phyloP scores from a whole-genome alignment of 2,888 invertebrate genomes.

The Apotomis betuletana region DNA sequence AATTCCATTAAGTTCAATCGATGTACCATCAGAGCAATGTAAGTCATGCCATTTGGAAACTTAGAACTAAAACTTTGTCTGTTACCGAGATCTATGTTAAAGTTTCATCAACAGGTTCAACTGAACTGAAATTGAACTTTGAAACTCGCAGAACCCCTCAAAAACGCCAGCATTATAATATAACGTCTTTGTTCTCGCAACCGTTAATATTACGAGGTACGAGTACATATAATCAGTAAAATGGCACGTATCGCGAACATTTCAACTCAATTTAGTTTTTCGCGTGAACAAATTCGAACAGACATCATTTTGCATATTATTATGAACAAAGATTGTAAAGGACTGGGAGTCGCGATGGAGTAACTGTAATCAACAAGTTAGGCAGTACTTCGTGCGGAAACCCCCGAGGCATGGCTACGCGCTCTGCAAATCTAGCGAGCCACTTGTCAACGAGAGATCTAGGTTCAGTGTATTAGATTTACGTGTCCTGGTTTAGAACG shows the following conservation, averaged over 20 bases:
- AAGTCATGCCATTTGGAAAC: conserved; percentile 32
- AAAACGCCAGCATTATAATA: conserved; percentile 9
- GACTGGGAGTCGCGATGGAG: conserved; percentile 9
- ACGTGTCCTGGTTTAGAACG: conserved; percentile 7
- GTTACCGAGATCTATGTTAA: conserved; percentile 38
- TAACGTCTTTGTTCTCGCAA: conserved; percentile 19
- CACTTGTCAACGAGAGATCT: conserved; percentile 21
- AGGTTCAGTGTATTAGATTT: not conserved
- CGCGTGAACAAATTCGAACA: conserved; percentile 37
- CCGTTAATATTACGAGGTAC: conserved; percentile 8
- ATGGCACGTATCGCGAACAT: conserved; percentile 34
- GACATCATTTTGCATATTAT: conserved; percentile 36
- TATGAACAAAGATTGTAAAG: conserved; percentile 23
- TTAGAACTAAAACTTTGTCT: conserved; percentile 35
- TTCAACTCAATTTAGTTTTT: conserved; percentile 40
- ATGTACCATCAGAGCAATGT: conserved; percentile 34
- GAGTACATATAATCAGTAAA: conserved; percentile 18
- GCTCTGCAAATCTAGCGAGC: conserved; percentile 7
- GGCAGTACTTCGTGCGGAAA: conserved; percentile 36
- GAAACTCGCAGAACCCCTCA: conserved; percentile 1
- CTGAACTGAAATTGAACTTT: conserved; percentile 29
- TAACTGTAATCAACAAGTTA: conserved; percentile 33
- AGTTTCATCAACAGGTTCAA: conserved; percentile 39
- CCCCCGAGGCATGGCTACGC: conserved; percentile 24
- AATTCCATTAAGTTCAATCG: conserved; percentile 38